A percentile compares a stretch with the other conserved stretches of the same genome.
phyloP scores from a whole-genome alignment of 1,140 invertebrate genomes.

The Neodiprion fabricii region DNA sequence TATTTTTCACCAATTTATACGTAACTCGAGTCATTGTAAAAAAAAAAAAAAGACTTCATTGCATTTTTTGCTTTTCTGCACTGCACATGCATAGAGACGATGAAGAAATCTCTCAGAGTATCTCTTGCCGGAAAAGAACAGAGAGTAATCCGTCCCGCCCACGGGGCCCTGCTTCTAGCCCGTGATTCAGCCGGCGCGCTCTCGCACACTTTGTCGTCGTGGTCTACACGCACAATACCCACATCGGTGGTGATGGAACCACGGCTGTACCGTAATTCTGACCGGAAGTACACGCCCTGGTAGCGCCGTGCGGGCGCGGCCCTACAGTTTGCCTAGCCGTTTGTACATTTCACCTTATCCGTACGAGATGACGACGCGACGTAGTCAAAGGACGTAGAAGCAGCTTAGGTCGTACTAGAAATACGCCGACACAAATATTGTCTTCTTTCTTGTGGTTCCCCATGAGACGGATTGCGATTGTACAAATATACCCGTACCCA shows the following conservation, averaged over 20 bases:
- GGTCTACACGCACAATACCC: neutral
- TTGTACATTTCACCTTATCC: neutral
- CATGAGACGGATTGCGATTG: too few relatives aligned
- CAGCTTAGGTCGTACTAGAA: too few relatives aligned
- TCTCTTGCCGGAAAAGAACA: neutral
- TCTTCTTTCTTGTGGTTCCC: too few relatives aligned
- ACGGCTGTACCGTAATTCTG: neutral
- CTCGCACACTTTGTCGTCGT: neutral
- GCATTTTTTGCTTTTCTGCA: neutral
- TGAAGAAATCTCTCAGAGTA: neutral
- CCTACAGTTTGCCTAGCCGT: neutral
- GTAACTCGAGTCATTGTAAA: neutral
- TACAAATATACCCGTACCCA: too few relatives aligned
- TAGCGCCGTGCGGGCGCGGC: neutral
- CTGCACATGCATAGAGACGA: neutral
- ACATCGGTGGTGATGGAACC: neutral
- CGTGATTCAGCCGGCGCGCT: neutral
- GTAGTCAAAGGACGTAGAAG: too few relatives aligned
- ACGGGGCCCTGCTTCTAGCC: neutral
- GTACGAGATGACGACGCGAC: too few relatives aligned
- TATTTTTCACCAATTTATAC: too few relatives aligned
- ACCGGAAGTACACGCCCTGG: slow-evolving; percentile 3
- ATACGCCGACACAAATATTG: too few relatives aligned
- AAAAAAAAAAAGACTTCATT: neutral
- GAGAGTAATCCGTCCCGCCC: neutral